phyloP scores from a whole-genome alignment of 1,140 invertebrate genomes.

The Microplitis mediator region DNA sequence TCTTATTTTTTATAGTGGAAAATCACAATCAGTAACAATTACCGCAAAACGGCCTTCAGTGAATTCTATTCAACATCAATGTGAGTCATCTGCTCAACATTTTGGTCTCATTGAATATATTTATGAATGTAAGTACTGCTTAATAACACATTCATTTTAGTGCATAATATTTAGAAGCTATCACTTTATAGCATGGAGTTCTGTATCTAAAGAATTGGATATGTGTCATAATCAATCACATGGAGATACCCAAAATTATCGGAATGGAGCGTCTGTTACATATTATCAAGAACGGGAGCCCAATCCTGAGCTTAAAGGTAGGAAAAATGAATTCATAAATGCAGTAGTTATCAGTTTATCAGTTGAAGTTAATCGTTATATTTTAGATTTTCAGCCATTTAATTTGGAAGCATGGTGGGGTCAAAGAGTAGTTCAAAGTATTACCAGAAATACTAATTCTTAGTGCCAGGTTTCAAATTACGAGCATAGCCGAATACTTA shows the following conservation, averaged over 20 bases:
- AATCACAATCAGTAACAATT: slow-evolving; percentile 56
- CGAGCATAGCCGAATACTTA: slow-evolving; percentile 55
- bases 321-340: not conserved
- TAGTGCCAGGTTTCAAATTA: slow-evolving; percentile 55
- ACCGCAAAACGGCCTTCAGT: slow-evolving; percentile 59
- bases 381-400: slow-evolving; percentile 67
- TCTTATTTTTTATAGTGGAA: slow-evolving; percentile 36
- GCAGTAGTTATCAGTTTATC: not conserved
- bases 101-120: slow-evolving; percentile 65
- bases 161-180: not conserved
- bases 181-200: slow-evolving; percentile 56
- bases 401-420: slow-evolving; percentile 69
- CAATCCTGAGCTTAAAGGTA: slow-evolving; percentile 61
- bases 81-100: slow-evolving; percentile 59
- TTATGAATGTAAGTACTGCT: slow-evolving; percentile 56
- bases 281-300: slow-evolving; percentile 61
- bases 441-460: slow-evolving; percentile 57
- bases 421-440: slow-evolving; percentile 63
- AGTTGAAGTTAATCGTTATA: slow-evolving; percentile 9
- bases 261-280: slow-evolving; percentile 55
- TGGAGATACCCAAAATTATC: slow-evolving; percentile 51
- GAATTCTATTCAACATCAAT: slow-evolving; percentile 52
- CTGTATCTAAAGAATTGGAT: slow-evolving; percentile 57
- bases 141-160: not conserved
- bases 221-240: slow-evolving; percentile 52